phyloP scores from a whole-genome alignment of 1,140 invertebrate genomes.

The Diorhabda carinulata region DNA sequence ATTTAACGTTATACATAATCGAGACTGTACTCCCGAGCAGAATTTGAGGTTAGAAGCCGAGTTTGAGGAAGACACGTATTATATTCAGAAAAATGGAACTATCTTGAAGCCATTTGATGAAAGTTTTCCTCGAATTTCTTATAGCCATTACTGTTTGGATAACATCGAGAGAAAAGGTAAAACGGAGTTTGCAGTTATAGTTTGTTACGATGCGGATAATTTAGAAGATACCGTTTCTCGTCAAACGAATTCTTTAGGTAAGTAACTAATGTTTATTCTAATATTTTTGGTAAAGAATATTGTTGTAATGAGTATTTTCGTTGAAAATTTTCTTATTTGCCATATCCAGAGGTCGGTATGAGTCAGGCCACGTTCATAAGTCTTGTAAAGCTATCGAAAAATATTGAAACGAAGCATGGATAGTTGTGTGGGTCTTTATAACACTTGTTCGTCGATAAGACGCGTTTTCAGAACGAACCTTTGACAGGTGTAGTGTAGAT shows the following conservation, averaged over 20 bases:
- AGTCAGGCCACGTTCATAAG: too few relatives aligned
- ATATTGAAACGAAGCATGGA: too few relatives aligned
- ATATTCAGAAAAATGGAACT: conserved; percentile 7
- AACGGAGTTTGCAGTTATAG: conserved; percentile 8
- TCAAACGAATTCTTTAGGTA: background rate
- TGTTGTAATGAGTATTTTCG: too few relatives aligned
- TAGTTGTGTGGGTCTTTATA: too few relatives aligned
- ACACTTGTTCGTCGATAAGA: too few relatives aligned
- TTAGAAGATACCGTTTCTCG: background rate
- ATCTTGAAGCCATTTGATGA: conserved; percentile 7
- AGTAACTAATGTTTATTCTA: too few relatives aligned
- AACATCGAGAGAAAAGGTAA: background rate
- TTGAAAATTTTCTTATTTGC: too few relatives aligned
- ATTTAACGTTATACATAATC: conserved; percentile 6
- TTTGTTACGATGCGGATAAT: conserved; percentile 1
- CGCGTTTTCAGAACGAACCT: too few relatives aligned
- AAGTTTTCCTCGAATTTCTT: background rate
- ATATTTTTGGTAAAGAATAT: too few relatives aligned
- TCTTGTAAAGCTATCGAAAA: too few relatives aligned
- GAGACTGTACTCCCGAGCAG: background rate
- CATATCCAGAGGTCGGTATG: too few relatives aligned
- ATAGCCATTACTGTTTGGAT: conserved; percentile 11
- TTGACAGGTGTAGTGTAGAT: too few relatives aligned
- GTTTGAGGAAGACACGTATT: background rate
- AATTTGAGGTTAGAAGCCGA: conserved; percentile 1